These are phyloP conservation scores for Branchellion lobata DNA, from an alignment of 2,888 invertebrate genomes.

Conservation along the genomic window DNA sequence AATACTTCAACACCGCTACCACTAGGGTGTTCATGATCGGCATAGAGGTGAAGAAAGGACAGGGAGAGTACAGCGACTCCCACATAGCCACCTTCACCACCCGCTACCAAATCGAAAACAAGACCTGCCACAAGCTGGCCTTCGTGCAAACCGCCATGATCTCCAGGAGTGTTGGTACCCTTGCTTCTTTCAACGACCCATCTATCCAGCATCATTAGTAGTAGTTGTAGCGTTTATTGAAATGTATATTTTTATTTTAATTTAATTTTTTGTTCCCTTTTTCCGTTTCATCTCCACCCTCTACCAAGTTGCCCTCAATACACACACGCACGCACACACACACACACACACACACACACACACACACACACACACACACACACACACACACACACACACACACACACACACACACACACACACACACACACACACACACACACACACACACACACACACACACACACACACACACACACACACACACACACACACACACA, in stretches of 20 bases:
- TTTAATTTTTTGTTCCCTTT: too few species aligned
- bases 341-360: conserved; percentile 23
- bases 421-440: conserved; percentile 20
- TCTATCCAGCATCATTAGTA: too few species aligned
- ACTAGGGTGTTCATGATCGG: conserved; percentile 80
- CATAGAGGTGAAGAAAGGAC: conserved; percentile 81
- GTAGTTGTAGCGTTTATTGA: too few species aligned
- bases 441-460: conserved; percentile 23
- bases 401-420: conserved; percentile 23
- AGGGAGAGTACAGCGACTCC: conserved; percentile 84
- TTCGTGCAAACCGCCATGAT: conserved; percentile 82
- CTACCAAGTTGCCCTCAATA: not conserved
- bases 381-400: conserved; percentile 23
- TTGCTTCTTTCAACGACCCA: not conserved
- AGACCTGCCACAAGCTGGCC: conserved; percentile 74
- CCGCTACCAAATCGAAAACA: conserved; percentile 88
- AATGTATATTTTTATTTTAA: too few species aligned
- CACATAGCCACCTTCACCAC: conserved; percentile 89
- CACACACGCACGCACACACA: not conserved
- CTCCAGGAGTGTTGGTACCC: conserved; percentile 22
- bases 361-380: conserved; percentile 23
- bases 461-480: conserved; percentile 23
- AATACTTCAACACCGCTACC: too few species aligned
- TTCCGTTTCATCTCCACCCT: too few species aligned
- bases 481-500: conserved; percentile 23